Percentiles rank a stretch among this genome's conserved stretches.
These are phyloP conservation scores for Psix sp. DNA, from an alignment of 1,140 invertebrate species.

Conservation along the genomic window DNA sequence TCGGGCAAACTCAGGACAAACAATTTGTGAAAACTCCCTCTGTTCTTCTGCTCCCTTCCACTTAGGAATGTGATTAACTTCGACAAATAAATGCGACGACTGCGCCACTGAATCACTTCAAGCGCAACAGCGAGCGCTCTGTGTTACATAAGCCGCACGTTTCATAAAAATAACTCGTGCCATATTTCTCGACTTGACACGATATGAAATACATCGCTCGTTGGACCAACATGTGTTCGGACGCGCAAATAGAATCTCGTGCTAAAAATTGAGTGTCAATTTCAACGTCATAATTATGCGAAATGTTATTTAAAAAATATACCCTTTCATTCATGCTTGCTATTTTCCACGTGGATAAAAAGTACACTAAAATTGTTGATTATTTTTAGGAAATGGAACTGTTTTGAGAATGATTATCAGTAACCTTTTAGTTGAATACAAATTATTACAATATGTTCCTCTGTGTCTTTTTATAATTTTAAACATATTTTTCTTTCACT, in stretches of 20 bases:
- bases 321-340: too few species aligned
- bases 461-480: too few species aligned
- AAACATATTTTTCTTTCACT: too few species aligned
- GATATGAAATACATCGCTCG: constrained; percentile 28
- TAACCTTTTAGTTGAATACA: too few species aligned
- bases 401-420: too few species aligned
- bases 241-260: neutral
- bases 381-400: too few species aligned
- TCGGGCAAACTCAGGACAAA: too few species aligned
- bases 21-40: neutral
- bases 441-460: too few species aligned
- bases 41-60: neutral
- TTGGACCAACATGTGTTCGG: constrained; percentile 8
- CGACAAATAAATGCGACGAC: constrained; percentile 36
- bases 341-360: too few species aligned
- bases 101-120: constrained; percentile 56
- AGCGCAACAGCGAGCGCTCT: constrained; percentile 48
- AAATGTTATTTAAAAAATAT: too few species aligned
- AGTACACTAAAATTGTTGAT: too few species aligned
- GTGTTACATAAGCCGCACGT: constrained; percentile 50
- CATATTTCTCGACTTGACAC: constrained; percentile 49
- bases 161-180: constrained; percentile 60
- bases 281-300: constrained; percentile 2
- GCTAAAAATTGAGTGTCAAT: neutral
- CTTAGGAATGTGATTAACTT: constrained; percentile 31